A percentile compares a stretch with the other conserved stretches of the same genome.
These are phyloP conservation scores for Bryconaethiops microstoma DNA, from an alignment of 2,797 vertebrate genomes.

Conservation along the genomic window DNA sequence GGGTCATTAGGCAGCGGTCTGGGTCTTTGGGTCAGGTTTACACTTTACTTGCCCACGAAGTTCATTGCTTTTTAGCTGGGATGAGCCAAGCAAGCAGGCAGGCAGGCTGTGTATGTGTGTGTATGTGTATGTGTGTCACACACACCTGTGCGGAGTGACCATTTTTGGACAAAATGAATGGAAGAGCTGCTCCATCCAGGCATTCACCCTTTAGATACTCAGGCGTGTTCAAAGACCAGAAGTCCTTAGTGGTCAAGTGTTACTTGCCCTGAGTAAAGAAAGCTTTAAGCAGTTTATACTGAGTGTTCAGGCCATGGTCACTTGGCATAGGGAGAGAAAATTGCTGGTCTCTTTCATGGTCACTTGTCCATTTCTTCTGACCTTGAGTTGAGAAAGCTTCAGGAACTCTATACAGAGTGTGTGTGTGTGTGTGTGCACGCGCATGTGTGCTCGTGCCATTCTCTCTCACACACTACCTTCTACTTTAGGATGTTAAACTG, in stretches of 20 bases:
- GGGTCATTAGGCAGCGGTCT: background rate
- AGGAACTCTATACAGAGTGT: background rate
- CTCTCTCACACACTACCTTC: background rate
- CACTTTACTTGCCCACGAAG: background rate
- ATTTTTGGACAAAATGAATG: slow-evolving; percentile 62
- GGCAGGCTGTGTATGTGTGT: slow-evolving; percentile 2
- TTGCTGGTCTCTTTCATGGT: background rate
- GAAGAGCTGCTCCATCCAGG: background rate
- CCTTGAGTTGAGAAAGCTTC: background rate
- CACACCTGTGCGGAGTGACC: slow-evolving; percentile 72
- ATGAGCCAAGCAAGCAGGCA: slow-evolving; percentile 57
- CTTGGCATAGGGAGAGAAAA: background rate
- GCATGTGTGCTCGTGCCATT: background rate
- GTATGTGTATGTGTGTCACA: background rate
- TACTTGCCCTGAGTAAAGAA: background rate
- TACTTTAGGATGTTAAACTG: background rate
- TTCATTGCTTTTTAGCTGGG: slow-evolving; percentile 20
- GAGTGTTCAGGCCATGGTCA: background rate
- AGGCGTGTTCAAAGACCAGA: background rate
- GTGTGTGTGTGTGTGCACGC: background rate
- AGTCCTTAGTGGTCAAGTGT: background rate
- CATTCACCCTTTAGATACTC: background rate
- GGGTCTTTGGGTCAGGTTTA: background rate
- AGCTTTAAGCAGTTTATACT: background rate
- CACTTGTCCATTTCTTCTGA: background rate